Conservation (phyloP, 2,797 vertebrate genomes). For the Florisuga fusca region DNA sequence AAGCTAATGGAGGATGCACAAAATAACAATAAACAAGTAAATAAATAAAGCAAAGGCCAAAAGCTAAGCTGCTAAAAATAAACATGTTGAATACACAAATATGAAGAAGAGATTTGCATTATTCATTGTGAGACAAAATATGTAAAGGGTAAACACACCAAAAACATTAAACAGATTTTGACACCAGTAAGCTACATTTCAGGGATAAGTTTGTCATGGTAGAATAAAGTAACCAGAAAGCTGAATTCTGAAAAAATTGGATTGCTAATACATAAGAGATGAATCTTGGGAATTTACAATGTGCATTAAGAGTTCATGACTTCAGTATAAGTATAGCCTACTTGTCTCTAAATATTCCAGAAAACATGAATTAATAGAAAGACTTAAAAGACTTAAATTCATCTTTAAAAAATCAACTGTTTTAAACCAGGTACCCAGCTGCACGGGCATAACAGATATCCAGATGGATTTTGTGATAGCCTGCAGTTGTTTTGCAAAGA, state of each 20-base stretch:
- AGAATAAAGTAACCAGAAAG: background rate
- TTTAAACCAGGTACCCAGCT: background rate
- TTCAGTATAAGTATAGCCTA: background rate
- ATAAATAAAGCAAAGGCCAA: background rate
- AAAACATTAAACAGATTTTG: background rate
- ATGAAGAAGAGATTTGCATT: background rate
- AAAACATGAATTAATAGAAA: background rate
- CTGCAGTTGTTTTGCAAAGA: background rate
- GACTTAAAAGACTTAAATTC: background rate
- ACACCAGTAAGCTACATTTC: background rate
- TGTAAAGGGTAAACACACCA: background rate
- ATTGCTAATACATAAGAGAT: conserved; percentile 27
- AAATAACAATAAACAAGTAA: background rate
- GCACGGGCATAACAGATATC: background rate
- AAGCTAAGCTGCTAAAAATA: background rate
- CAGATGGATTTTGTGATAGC: background rate
- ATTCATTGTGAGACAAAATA: background rate
- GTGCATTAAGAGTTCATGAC: background rate
- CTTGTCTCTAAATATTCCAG: background rate
- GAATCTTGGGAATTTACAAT: background rate
- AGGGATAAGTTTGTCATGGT: background rate
- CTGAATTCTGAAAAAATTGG: background rate
- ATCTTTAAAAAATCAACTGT: background rate
- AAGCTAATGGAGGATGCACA: background rate
- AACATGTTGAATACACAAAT: background rate